These are phyloP conservation scores for Xylophagus ater DNA, from an alignment of 2,888 invertebrate genomes.

Conservation along the genomic window DNA sequence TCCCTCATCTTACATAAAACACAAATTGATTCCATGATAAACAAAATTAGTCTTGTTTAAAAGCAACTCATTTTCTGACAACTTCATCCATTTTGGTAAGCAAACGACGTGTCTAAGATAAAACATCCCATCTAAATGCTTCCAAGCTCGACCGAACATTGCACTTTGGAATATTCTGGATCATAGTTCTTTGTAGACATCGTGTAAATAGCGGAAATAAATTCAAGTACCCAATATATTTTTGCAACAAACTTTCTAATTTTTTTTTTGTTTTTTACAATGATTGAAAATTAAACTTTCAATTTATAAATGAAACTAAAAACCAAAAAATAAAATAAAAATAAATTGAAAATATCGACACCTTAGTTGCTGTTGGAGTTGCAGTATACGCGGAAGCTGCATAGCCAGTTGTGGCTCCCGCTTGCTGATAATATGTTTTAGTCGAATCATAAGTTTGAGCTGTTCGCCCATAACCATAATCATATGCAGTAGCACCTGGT, in stretches of 20 bases:
- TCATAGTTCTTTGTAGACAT: background rate
- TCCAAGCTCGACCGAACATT: too few species aligned
- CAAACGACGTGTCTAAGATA: too few species aligned
- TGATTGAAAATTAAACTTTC: background rate
- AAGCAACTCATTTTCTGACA: too few species aligned
- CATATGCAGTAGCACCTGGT: slow-evolving; percentile 48
- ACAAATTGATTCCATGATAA: too few species aligned
- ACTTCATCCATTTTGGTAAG: too few species aligned
- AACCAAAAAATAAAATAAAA: slow-evolving; percentile 11
- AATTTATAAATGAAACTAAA: slow-evolving; percentile 2
- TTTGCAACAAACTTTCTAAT: background rate
- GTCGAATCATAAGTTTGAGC: slow-evolving; percentile 68
- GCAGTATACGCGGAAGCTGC: slow-evolving; percentile 41
- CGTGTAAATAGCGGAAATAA: background rate
- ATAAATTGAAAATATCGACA: slow-evolving; percentile 17
- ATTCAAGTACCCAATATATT: background rate
- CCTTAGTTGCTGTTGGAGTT: slow-evolving; percentile 31
- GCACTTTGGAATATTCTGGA: too few species aligned
- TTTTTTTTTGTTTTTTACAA: too few species aligned
- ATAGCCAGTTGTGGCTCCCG: slow-evolving; percentile 45
- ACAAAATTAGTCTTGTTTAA: too few species aligned
- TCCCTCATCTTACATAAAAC: too few species aligned
- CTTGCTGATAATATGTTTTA: slow-evolving; percentile 76
- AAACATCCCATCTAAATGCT: too few species aligned
- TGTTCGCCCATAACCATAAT: slow-evolving; percentile 55